A percentile compares a stretch with the other conserved stretches of the same genome.
Evolutionary conservation across 1,140 invertebrate genomes (phyloP).

Genomic region (Drosophila mayri): DNA sequence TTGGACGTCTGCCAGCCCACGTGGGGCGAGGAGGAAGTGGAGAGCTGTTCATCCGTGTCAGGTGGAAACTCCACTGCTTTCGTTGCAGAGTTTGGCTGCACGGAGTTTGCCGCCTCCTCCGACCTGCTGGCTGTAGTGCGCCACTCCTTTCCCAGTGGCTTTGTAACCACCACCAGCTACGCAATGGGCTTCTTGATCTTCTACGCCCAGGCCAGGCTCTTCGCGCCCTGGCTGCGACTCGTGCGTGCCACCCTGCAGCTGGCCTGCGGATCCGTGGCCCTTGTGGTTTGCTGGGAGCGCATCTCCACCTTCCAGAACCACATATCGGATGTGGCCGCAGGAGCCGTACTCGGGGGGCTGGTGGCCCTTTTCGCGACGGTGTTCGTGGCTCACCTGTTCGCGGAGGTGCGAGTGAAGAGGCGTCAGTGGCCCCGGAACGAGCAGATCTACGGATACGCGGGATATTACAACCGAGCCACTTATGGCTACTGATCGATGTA

Average conservation of each 20-base stretch:
- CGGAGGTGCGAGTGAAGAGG: slow-evolving; percentile 63
- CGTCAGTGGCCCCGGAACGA: slow-evolving; percentile 72
- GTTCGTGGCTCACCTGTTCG: slow-evolving; percentile 60
- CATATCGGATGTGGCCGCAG: slow-evolving; percentile 60
- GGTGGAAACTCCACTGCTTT: slow-evolving; percentile 30
- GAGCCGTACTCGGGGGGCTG: slow-evolving; percentile 39
- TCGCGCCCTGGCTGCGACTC: slow-evolving; percentile 57
- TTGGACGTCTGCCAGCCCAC: slow-evolving; percentile 74
- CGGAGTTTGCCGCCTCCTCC: slow-evolving; percentile 64
- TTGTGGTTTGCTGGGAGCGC: slow-evolving; percentile 64
- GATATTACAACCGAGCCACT: slow-evolving; percentile 69
- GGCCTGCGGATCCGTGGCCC: slow-evolving; percentile 36
- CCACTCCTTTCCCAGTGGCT: slow-evolving; percentile 77
- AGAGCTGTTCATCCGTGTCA: slow-evolving; percentile 19
- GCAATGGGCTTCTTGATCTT: slow-evolving; percentile 73
- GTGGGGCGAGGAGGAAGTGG: slow-evolving; percentile 39
- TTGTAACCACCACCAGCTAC: slow-evolving; percentile 58
- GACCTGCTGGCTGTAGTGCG: slow-evolving; percentile 63
- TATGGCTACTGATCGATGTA: slow-evolving; percentile 49
- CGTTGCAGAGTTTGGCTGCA: slow-evolving; percentile 59
- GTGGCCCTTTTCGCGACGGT: slow-evolving; percentile 56
- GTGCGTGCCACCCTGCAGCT: slow-evolving; percentile 61
- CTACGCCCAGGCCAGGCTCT: slow-evolving; percentile 69
- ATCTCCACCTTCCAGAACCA: slow-evolving; percentile 71
- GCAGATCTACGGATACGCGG: slow-evolving; percentile 75